Evolutionary conservation across 2,888 invertebrate species (phyloP).

Genomic region (Spatulosminthurus flaviceps): DNA sequence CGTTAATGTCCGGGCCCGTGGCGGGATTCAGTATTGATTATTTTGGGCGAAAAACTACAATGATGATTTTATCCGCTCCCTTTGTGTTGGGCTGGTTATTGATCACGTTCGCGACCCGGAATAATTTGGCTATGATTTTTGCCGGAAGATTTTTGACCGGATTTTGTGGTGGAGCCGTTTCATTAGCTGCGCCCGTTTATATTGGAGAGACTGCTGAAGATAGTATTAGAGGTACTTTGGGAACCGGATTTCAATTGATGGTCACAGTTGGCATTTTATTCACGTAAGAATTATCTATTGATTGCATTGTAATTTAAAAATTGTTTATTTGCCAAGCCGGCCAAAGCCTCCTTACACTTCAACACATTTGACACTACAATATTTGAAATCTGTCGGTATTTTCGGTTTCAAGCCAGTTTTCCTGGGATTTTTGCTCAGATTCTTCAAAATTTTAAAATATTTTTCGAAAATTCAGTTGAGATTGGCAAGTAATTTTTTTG

Average conservation of each 20-base stretch:
- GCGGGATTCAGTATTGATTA: conserved; percentile 55
- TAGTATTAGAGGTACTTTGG: conserved; percentile 82
- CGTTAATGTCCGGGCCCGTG: conserved; percentile 53
- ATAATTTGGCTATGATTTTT: conserved; percentile 77
- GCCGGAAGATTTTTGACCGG: conserved; percentile 81
- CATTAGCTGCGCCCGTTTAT: conserved; percentile 64
- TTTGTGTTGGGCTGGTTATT: conserved; percentile 76
- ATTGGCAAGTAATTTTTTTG: conserved; percentile 1
- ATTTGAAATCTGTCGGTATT: no score
- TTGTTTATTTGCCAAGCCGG: neutral
- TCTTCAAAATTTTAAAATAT: no score
- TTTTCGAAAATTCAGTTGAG: no score
- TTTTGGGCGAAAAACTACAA: conserved; percentile 59
- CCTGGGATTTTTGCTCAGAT: no score
- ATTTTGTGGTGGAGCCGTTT: neutral
- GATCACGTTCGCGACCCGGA: conserved; percentile 75
- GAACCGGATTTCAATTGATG: conserved; percentile 88
- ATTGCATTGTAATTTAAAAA: neutral
- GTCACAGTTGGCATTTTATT: conserved; percentile 66
- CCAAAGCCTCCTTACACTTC: no score
- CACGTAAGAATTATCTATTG: conserved; percentile 44
- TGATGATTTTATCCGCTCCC: conserved; percentile 57
- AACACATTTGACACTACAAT: no score
- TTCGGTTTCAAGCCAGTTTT: no score
- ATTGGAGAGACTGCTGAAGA: conserved; percentile 84